Base-by-base conservation (phyloP, 2,113 vertebrate genomes). In the Rana temporaria region DNA sequence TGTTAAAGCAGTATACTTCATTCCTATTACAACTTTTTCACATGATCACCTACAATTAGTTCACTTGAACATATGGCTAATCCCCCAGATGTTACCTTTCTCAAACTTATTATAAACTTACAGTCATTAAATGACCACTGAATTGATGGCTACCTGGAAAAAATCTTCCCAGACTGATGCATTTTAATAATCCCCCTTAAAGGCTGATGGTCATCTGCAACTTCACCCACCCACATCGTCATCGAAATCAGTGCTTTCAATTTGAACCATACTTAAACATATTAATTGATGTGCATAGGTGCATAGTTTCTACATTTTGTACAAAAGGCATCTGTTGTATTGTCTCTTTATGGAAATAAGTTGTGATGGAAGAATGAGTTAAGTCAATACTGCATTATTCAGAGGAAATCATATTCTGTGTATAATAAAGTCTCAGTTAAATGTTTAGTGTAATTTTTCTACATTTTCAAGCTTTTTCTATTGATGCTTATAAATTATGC, bases 401-500 rank as follows among this genome's bases (percentile, higher is more conserved):
- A 20, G 22, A 30, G 65, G 81, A 85, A 85, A 85, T 63, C 85
- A 85, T 84, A 87, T 87, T 87, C 88, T 85, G 82, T 87, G 91
- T 86, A 78, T 88, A 91, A 85, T 78, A 89, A 69, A 90, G 82
- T 81, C 89, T 85, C 0, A 0, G 67, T 26, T 84, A 75, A 88
- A 84, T 69, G 86, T 86, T 86, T 87, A 89, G 84, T 89, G 90
- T 89, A 90, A 77, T 86, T 89, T 82, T 86, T 78, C 83, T 85
- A 81, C 82, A 89, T 88, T 63, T 60, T 83, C 87, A 82, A 86
- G 90, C 91, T 85, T 92, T 85, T 88, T 85, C 84, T 84, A 91
- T 88, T 88, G 79, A 84, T 66, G 86, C 90, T 88, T 92, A 91
- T 90, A 91, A 92, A 92, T 88, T 89, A 93, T 87, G 87, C 85